Evolutionary conservation across 2,888 invertebrate species (phyloP).

Genomic region (Exephanes ischioxanthus): DNA sequence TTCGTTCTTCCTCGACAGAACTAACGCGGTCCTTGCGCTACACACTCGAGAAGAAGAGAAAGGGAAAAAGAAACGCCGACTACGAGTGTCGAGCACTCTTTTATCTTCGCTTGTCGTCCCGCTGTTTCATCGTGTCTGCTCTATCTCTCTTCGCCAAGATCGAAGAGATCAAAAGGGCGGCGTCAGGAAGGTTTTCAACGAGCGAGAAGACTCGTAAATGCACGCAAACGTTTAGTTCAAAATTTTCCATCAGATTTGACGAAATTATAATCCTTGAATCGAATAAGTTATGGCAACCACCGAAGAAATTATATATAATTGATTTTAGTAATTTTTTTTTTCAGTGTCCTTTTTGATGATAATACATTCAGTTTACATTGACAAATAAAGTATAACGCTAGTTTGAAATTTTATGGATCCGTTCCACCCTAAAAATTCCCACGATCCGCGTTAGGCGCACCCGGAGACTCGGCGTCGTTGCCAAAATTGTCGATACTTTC

Average conservation of each 20-base stretch:
- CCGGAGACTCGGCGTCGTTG: conserved; percentile 42
- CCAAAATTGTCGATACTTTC: conserved; percentile 56
- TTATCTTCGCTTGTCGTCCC: conserved; percentile 62
- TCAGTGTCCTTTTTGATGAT: background rate
- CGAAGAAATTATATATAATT: no score
- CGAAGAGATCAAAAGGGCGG: conserved; percentile 54
- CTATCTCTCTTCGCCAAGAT: conserved; percentile 40
- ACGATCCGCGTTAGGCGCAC: conserved; percentile 53
- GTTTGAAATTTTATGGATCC: conserved; percentile 27
- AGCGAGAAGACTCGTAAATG: background rate
- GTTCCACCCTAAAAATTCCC: conserved; percentile 55
- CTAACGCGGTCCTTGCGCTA: conserved; percentile 49
- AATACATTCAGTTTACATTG: conserved; percentile 16
- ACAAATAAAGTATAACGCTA: no score
- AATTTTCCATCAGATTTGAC: background rate
- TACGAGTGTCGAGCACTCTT: conserved; percentile 61
- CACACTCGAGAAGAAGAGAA: conserved; percentile 35
- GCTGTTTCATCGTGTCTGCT: conserved; percentile 60
- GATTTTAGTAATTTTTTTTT: no score
- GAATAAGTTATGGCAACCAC: background rate
- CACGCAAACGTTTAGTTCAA: background rate
- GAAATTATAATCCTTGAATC: background rate
- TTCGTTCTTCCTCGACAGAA: conserved; percentile 28
- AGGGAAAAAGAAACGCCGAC: conserved; percentile 35
- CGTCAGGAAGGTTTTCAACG: conserved; percentile 48